Conservation (phyloP, 2,797 vertebrate species). For the Gambusia yucatana region DNA sequence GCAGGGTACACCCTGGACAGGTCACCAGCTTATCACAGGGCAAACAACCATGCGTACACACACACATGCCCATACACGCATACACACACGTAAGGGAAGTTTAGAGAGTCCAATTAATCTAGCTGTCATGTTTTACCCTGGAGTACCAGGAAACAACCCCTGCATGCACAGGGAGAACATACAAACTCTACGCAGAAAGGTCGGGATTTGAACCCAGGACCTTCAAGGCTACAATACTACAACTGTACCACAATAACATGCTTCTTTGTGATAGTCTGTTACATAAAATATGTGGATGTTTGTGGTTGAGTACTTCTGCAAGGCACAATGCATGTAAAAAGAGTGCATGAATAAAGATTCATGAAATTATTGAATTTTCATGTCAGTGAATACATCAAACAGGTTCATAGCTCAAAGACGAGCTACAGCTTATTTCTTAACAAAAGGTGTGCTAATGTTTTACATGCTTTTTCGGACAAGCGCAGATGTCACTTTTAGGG, state of each 20-base stretch:
- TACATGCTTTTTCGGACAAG: background rate
- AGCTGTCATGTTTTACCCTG: background rate
- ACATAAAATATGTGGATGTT: background rate
- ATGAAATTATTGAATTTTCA: background rate
- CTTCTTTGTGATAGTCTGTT: background rate
- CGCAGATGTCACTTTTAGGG: background rate
- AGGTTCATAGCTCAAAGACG: background rate
- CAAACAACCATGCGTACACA: background rate
- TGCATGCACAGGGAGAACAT: background rate
- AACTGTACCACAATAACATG: background rate
- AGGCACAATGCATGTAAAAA: background rate
- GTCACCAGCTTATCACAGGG: background rate
- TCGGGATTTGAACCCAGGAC: background rate
- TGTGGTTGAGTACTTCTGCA: background rate
- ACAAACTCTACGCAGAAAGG: background rate
- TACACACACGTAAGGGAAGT: background rate
- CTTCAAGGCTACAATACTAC: background rate
- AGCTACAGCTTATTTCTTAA: background rate
- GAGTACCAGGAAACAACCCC: background rate
- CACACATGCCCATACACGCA: background rate
- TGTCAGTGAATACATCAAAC: background rate
- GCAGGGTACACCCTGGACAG: background rate
- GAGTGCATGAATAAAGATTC: background rate
- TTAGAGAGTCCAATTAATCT: background rate
- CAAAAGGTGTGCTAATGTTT: background rate